Percentiles rank a stretch among this genome's conserved stretches.
phyloP scores from a whole-genome alignment of 2,797 vertebrate genomes.

The Erpetoichthys calabaricus region DNA sequence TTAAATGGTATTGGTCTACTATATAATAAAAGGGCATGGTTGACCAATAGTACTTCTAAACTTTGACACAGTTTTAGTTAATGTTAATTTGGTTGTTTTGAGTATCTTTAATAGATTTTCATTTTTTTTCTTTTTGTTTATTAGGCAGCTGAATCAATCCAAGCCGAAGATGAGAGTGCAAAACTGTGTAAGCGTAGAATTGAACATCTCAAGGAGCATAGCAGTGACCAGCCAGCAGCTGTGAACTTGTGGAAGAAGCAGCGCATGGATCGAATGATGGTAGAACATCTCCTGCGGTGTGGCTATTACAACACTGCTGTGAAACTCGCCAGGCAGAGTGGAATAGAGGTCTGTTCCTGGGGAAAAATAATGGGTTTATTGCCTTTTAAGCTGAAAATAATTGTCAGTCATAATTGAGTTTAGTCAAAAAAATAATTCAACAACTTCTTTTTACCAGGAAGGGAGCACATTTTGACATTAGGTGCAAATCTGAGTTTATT shows the following conservation, averaged over 20 bases:
- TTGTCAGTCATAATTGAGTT: no score
- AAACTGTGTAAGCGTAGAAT: conserved; percentile 93
- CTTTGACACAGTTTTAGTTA: no score
- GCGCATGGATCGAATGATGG: conserved; percentile 99
- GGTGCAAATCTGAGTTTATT: no score
- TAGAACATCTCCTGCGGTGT: conserved; percentile 89
- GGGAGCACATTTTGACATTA: conserved; percentile 1
- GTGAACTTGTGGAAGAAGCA: conserved; percentile 95
- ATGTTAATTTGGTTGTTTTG: no score
- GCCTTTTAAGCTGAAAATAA: no score
- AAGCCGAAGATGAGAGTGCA: conserved; percentile 94
- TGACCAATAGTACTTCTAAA: no score
- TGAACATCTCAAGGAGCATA: conserved; percentile 93
- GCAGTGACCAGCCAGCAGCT: conserved; percentile 82
- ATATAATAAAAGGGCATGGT: no score
- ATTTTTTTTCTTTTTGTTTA: neutral
- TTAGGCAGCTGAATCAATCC: conserved; percentile 92
- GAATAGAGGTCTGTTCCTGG: conserved; percentile 68
- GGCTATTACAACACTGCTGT: conserved; percentile 97
- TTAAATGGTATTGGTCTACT: no score
- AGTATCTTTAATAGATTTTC: no score
- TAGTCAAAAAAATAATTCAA: conserved; percentile 7
- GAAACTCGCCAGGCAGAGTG: conserved; percentile 87
- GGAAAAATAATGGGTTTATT: no score
- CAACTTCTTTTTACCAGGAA: neutral